These are phyloP conservation scores for Garrulus glandarius DNA, from an alignment of 2,797 vertebrate species.

Conservation along the genomic window DNA sequence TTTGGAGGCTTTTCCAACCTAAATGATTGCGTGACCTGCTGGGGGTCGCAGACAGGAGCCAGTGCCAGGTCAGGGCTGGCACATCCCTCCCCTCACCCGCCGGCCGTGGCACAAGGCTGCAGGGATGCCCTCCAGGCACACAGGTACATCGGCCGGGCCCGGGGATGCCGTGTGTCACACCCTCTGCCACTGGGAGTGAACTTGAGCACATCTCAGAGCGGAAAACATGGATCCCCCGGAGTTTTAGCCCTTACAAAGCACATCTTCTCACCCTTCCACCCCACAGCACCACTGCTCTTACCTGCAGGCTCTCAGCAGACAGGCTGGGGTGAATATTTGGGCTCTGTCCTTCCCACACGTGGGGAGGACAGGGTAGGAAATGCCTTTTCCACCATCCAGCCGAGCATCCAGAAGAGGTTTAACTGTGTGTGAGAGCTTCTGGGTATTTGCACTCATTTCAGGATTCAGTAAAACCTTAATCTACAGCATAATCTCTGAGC, in stretches of 20 bases:
- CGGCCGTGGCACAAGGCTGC: neutral
- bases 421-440: neutral
- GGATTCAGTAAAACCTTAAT: slow-evolving; percentile 61
- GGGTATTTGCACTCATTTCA: slow-evolving; percentile 38
- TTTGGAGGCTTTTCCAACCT: neutral
- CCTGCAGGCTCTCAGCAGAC: slow-evolving; percentile 11
- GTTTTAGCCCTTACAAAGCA: neutral
- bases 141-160: accelerated
- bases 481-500: slow-evolving; percentile 53
- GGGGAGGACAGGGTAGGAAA: neutral
- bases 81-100: accelerated
- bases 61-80: neutral
- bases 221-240: neutral
- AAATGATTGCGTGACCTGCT: neutral
- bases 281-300: neutral
- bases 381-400: neutral
- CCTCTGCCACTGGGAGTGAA: neutral
- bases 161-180: accelerated
- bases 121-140: accelerated
- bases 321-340: neutral
- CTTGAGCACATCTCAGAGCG: neutral
- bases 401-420: neutral
- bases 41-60: neutral
- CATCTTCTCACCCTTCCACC: neutral
- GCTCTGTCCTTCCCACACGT: neutral